Evolutionary conservation across 2,888 invertebrate genomes (phyloP).

Genomic region (Lasioglossum leucozonium): DNA sequence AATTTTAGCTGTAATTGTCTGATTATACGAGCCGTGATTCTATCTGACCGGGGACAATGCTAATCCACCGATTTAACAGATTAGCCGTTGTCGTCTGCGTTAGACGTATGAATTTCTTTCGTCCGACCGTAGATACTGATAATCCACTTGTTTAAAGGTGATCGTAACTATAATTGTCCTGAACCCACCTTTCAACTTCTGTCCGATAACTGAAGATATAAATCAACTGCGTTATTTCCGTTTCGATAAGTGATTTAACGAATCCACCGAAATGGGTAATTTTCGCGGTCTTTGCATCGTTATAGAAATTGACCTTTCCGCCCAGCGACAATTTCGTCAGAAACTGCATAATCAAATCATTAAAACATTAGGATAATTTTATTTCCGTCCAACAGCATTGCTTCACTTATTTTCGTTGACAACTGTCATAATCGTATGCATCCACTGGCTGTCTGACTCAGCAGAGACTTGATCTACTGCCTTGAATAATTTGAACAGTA

Average conservation of each 20-base stretch:
- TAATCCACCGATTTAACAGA: background rate
- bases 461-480: background rate
- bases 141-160: background rate
- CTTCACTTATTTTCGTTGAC: background rate
- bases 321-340: background rate
- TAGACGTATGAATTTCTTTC: background rate
- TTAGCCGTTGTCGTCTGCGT: background rate
- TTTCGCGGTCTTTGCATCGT: background rate
- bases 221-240: no score
- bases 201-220: background rate
- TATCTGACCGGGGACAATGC: background rate
- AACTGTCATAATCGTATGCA: background rate
- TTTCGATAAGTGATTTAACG: background rate
- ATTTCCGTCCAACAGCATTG: background rate
- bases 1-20: slow-evolving; percentile 2
- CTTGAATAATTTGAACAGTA: background rate
- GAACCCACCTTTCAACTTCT: background rate
- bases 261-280: background rate
- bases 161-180: background rate
- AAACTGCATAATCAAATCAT: no score
- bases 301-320: background rate
- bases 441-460: background rate
- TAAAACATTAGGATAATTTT: no score
- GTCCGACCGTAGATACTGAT: background rate
- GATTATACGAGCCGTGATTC: background rate